phyloP scores from a whole-genome alignment of 2,113 vertebrate species.

The Pao palembangensis region DNA sequence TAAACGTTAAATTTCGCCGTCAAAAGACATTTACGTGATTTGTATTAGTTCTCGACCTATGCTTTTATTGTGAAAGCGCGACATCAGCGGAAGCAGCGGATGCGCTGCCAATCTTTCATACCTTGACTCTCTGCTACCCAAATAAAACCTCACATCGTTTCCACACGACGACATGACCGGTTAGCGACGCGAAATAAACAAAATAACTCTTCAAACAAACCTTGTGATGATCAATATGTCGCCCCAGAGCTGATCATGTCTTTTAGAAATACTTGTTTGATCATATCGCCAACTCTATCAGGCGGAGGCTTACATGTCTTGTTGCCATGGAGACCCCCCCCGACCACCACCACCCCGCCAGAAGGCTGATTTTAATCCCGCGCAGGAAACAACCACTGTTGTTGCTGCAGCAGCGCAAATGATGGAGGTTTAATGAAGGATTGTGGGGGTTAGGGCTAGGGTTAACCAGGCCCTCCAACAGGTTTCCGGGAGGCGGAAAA shows the following conservation, averaged over 20 bases:
- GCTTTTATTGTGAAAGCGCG: conserved; percentile 46
- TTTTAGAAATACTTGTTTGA: not conserved
- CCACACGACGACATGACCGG: not conserved
- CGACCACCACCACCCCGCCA: not conserved
- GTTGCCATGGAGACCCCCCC: conserved; percentile 28
- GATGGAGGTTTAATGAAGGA: too few species aligned
- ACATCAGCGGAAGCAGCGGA: conserved; percentile 12
- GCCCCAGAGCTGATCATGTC: too few species aligned
- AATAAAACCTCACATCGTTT: not conserved
- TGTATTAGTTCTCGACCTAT: not conserved
- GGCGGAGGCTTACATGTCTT: not conserved
- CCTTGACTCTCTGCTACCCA: conserved; percentile 9
- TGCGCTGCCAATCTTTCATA: not conserved
- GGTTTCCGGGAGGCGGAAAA: not conserved
- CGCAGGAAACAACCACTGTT: too few species aligned
- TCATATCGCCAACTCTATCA: not conserved
- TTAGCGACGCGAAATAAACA: not conserved
- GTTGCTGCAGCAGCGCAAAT: too few species aligned
- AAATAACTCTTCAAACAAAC: not conserved
- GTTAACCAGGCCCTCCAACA: too few species aligned
- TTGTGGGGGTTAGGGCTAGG: too few species aligned
- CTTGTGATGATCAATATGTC: too few species aligned
- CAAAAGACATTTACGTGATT: not conserved
- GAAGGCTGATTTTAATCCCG: too few species aligned
- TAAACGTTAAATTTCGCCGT: too few species aligned